Conservation (phyloP, 2,113 vertebrate genomes). For the Plotosus lineatus region DNA sequence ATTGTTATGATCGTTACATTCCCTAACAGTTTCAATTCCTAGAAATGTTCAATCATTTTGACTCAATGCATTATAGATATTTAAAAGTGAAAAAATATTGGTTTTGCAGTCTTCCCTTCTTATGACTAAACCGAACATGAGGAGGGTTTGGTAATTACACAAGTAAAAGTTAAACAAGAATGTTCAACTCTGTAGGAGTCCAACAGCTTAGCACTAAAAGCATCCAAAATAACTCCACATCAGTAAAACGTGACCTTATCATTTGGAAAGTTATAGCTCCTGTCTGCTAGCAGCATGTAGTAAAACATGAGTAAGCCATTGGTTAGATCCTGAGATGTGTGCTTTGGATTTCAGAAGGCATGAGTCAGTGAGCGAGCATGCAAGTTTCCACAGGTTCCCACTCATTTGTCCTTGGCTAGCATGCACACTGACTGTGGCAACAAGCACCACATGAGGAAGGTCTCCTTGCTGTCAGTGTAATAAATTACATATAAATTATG, state of each 20-base stretch:
- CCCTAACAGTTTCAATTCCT: neutral
- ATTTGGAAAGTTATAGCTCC: neutral
- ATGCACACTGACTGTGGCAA: slow-evolving; percentile 57
- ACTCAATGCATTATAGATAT: too few species aligned
- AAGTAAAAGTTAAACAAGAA: neutral
- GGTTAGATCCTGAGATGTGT: slow-evolving; percentile 38
- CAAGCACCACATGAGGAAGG: slow-evolving; percentile 50
- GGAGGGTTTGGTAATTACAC: neutral
- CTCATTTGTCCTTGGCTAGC: slow-evolving; percentile 38
- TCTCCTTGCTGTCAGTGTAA: slow-evolving; percentile 42
- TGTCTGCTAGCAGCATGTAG: neutral
- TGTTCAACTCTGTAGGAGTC: neutral
- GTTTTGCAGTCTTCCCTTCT: neutral
- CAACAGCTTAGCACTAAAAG: neutral
- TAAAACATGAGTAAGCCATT: neutral
- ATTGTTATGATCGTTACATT: neutral
- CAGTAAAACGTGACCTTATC: neutral
- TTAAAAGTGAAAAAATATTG: too few species aligned
- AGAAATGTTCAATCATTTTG: too few species aligned
- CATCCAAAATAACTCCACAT: neutral
- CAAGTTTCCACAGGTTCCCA: slow-evolving; percentile 69
- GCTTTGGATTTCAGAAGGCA: slow-evolving; percentile 57
- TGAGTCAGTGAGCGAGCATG: slow-evolving; percentile 70
- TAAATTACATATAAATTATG: too few species aligned
- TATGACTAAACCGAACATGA: neutral